These are phyloP conservation scores for Callinectes sapidus DNA, from an alignment of 2,888 invertebrate genomes.

Conservation along the genomic window DNA sequence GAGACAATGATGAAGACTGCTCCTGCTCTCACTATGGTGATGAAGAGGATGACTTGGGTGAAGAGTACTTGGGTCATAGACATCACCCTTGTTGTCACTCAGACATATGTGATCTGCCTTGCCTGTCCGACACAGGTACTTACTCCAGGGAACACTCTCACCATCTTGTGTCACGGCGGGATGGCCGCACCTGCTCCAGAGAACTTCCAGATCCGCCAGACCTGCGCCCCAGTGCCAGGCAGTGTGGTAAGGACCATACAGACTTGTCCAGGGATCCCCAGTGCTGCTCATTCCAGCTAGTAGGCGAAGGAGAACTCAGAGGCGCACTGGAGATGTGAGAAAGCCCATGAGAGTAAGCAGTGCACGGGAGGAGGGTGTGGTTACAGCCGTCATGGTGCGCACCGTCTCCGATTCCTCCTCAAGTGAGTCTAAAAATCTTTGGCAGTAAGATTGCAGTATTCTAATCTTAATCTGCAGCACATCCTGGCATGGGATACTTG, in stretches of 20 bases:
- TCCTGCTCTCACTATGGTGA: conserved; percentile 15
- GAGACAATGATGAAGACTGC: conserved; percentile 39
- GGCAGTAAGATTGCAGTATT: neutral
- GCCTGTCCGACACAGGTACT: neutral
- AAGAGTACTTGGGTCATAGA: neutral
- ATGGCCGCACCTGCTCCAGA: conserved; percentile 34
- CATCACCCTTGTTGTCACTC: neutral
- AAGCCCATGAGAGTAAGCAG: conserved; percentile 32
- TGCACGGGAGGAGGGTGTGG: conserved; percentile 56
- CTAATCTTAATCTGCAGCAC: neutral
- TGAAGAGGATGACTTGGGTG: conserved; percentile 47
- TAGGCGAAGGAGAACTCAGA: conserved; percentile 24
- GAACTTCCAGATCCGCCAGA: conserved; percentile 46
- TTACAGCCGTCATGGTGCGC: conserved; percentile 66
- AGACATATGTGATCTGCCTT: conserved; percentile 20
- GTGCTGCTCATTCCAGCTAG: conserved; percentile 37
- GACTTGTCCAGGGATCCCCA: conserved; percentile 9
- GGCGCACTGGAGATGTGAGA: conserved; percentile 8
- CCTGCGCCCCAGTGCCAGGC: neutral
- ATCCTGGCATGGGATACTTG: neutral
- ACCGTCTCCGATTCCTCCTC: conserved; percentile 61
- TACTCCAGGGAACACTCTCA: conserved; percentile 20
- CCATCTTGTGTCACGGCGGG: neutral
- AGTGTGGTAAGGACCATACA: conserved; percentile 15
- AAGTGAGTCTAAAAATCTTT: conserved; percentile 29